A percentile compares a stretch with the other conserved stretches of the same genome.
Evolutionary conservation across 2,888 invertebrate genomes (phyloP).

Genomic region (Poecilobothrus nobilitatus): DNA sequence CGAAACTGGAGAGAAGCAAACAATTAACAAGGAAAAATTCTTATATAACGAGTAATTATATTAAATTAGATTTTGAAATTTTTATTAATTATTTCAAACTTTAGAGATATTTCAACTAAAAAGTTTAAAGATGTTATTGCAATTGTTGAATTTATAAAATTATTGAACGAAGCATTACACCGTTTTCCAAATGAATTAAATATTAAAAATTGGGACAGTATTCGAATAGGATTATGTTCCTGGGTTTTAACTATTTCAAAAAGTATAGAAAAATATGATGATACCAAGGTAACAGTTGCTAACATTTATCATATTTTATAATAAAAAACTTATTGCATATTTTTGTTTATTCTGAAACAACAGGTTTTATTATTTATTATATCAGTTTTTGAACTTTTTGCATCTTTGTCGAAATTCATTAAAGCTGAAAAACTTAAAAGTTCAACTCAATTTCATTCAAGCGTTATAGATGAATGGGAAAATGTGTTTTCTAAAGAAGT

Average conservation of each 20-base stretch:
- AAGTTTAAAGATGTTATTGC: slow-evolving; percentile 29
- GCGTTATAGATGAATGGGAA: slow-evolving; percentile 58
- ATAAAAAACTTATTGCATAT: slow-evolving; percentile 14
- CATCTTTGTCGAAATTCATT: slow-evolving; percentile 45
- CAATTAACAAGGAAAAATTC: slow-evolving; percentile 37
- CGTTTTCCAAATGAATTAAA: slow-evolving; percentile 35
- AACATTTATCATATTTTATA: too few species aligned
- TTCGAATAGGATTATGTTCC: slow-evolving; percentile 59
- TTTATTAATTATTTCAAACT: slow-evolving; percentile 12
- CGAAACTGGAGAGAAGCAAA: slow-evolving; percentile 34
- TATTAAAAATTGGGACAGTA: slow-evolving; percentile 62
- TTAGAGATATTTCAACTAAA: slow-evolving; percentile 32
- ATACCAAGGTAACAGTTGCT: slow-evolving; percentile 46
- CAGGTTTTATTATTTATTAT: slow-evolving; percentile 48
- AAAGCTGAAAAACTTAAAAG: slow-evolving; percentile 35
- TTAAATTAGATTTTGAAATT: slow-evolving; percentile 5
- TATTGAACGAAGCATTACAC: slow-evolving; percentile 34
- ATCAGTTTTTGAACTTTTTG: slow-evolving; percentile 49
- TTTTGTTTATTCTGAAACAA: slow-evolving; percentile 2
- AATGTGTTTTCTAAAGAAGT: slow-evolving; percentile 65
- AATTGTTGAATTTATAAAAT: slow-evolving; percentile 36
- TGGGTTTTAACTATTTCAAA: slow-evolving; percentile 53
- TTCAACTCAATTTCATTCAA: slow-evolving; percentile 35
- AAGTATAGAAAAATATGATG: slow-evolving; percentile 41
- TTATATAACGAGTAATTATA: slow-evolving; percentile 46